Base-by-base conservation (phyloP, 2,888 invertebrate genomes). In the Myathropa florea region DNA sequence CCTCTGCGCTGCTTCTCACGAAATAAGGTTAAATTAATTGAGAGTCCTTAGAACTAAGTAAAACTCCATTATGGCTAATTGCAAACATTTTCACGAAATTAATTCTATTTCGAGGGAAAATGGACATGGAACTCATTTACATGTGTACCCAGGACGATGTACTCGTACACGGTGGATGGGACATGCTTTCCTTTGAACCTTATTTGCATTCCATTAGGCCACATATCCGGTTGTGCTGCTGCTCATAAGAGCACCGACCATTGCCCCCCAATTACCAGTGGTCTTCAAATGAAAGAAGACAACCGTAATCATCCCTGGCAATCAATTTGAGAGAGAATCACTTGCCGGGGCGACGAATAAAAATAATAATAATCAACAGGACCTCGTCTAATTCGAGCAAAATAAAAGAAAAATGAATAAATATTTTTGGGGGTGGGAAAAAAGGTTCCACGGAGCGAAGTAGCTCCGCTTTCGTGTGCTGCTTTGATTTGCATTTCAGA, bases 21-120 rank as follows among this genome's bases (percentile, higher is more conserved):
- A 70, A 85, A 78, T 70, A 85, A 82, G 82, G 85, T 81, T 63
- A 75, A 59, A 72, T 77, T 73, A 80, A 80, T 80, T 64, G 73
- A 80, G 39, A 82, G 78, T 61, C 82, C 78, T 86, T 70, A 73
- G 64, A 75, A 70, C 64, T 86, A 64, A 82, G 82, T 78, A 70
- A 82, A 86, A 86, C 82, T 86, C 85, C 85, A 86, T 86, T 82
- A 86, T 75, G 63, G 60, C 70, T 86, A 86, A 86, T 86, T 86
- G 82, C 73, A 82, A 78, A 75, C 73, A 82, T 82, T 86, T 86
- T 82, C 73, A 70, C 70, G 46, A 82, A 86, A 86, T 78, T 77
- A 78, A 86, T 86, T 82, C 73, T 46, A 82, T 82, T 84, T 82
- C 61, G 14, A n/a, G 71, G 24, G 39, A 36, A 63, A 65, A 57